phyloP scores from a whole-genome alignment of 2,113 vertebrate species.

The Solenodon paradoxus region DNA sequence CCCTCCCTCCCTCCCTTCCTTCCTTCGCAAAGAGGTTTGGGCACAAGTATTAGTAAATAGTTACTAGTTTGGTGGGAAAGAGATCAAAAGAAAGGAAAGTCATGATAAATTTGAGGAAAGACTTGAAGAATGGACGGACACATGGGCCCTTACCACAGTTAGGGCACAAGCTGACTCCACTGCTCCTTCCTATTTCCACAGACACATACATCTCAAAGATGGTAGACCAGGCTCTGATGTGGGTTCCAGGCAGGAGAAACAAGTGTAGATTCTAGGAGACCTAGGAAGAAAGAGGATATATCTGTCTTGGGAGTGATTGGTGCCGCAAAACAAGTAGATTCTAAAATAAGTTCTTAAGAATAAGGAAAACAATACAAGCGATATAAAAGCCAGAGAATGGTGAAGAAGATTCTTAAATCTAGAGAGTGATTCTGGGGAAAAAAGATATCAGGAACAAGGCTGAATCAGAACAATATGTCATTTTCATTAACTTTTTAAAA shows the following conservation, averaged over 20 bases:
- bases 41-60: not conserved
- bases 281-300: not conserved
- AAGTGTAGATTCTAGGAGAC: not conserved
- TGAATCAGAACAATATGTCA: not conserved
- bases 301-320: not conserved
- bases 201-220: not conserved
- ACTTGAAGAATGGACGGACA: not conserved
- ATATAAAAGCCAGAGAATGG: not conserved
- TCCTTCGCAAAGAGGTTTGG: not conserved
- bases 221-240: too few relatives aligned
- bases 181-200: not conserved
- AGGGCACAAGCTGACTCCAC: fast-evolving
- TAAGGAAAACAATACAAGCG: not conserved
- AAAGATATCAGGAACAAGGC: not conserved
- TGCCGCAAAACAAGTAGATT: not conserved
- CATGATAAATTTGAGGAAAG: not conserved
- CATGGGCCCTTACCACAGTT: not conserved
- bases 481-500: too few relatives aligned
- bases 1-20: not conserved
- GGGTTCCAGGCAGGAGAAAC: not conserved
- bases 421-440: not conserved
- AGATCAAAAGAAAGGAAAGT: not conserved
- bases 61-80: not conserved
- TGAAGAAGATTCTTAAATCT: not conserved
- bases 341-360: not conserved